Base-by-base conservation (phyloP, 2,797 vertebrate genomes). In the Malacoctenus gilli region DNA sequence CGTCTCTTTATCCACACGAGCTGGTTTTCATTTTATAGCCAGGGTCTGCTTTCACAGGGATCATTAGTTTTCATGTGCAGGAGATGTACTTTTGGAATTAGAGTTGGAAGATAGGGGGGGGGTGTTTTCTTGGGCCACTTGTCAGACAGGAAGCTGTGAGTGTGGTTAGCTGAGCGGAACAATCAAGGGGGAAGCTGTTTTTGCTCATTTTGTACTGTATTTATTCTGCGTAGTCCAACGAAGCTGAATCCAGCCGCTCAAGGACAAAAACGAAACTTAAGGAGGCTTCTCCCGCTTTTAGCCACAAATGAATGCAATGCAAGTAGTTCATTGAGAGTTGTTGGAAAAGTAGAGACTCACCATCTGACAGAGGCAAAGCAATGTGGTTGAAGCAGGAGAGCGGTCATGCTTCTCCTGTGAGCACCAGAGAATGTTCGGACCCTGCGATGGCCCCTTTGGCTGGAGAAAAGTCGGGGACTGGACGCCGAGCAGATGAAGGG, bases 141-240 rank as follows among this genome's bases (percentile, higher is more conserved):
- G 58, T 64, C 62, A 61, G 56, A 68, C 83, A 86, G 89, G 89
- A 89, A 89, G 72, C 67, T 21, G 64, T 46, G 25, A 44, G 34
- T 83, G 84, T 53, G 84, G 75, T 89, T 83, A 83, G 73, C 65
- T 47, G 60, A 83, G 85, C 61, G 79, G 82, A 88, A 80, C 68
- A 68, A 35, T 21, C 66, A 55, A 86, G 69, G 69, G n/a, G 85
- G 86, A 87, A 87, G 84, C 85, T 67, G 58, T 38, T 50, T 54
- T 74, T 30, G 46, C 16, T 16, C 76, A 55, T 69, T 76, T 52
- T 38, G 7, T 52, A 61, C 39, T 38, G 22, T 53, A 51, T 78
- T 65, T 18, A 1, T 23, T 37, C 54, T 82, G 78, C 67, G 70
- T 50, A 79, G 60, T 70, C 52, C n/a, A 51, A 51, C 43, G 18